Evolutionary conservation across 2,797 vertebrate species (phyloP).

Genomic region (Thamnophis elegans): DNA sequence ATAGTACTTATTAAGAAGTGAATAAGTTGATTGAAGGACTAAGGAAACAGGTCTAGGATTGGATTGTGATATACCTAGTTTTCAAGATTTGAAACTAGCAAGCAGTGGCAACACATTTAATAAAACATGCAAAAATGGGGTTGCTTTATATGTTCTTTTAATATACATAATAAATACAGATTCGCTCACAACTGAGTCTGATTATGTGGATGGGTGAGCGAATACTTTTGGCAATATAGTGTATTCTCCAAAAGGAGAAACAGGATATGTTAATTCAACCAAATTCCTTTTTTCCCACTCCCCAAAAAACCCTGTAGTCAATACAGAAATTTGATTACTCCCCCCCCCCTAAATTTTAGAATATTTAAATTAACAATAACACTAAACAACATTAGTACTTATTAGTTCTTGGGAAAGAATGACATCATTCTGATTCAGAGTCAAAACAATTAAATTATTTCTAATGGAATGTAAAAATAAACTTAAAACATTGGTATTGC

Average conservation of each 20-base stretch:
- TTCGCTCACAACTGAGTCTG: too few relatives aligned
- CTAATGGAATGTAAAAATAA: not conserved
- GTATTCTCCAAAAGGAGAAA: not conserved
- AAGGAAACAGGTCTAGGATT: not conserved
- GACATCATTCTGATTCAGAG: not conserved
- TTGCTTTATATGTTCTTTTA: not conserved
- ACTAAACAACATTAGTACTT: not conserved
- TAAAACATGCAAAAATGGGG: not conserved
- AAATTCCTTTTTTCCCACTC: not conserved
- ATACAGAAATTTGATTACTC: not conserved
- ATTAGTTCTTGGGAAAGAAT: not conserved
- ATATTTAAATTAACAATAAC: not conserved
- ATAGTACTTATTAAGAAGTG: not conserved
- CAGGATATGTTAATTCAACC: not conserved
- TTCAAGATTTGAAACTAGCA: not conserved
- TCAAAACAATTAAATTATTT: not conserved
- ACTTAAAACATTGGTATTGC: not conserved
- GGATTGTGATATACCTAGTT: not conserved
- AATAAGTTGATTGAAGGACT: not conserved
- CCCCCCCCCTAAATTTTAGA: slow-evolving; percentile 12
- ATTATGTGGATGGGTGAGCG: too few relatives aligned
- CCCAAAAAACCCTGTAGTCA: not conserved
- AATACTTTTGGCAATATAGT: too few relatives aligned
- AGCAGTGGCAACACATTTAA: not conserved
- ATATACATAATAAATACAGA: not conserved